Evolutionary conservation across 2,113 vertebrate genomes (phyloP).

Genomic region (Halcyon senegalensis): DNA sequence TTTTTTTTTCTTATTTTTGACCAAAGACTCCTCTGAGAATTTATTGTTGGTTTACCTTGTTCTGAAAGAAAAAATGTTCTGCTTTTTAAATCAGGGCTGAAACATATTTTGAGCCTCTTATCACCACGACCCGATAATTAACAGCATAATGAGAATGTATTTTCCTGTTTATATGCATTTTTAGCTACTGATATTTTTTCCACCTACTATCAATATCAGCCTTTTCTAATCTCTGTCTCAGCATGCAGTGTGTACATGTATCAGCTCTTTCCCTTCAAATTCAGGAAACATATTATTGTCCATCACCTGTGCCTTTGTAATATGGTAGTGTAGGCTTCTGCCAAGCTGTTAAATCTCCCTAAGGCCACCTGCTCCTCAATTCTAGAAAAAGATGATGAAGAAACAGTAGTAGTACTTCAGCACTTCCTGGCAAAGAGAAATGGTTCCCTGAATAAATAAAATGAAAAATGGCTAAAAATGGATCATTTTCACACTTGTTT

Average conservation of each 20-base stretch:
- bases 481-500: background rate
- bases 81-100: background rate
- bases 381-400: background rate
- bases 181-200: background rate
- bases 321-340: conserved; percentile 26
- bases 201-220: background rate
- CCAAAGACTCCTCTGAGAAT: conserved; percentile 6
- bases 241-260: background rate
- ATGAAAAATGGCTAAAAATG: background rate
- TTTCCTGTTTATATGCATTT: background rate
- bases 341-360: background rate
- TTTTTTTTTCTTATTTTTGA: background rate
- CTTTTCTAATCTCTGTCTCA: background rate
- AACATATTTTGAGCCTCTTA: background rate
- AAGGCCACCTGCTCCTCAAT: background rate
- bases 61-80: background rate
- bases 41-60: conserved; percentile 24
- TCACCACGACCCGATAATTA: background rate
- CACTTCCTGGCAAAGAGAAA: background rate
- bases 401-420: background rate
- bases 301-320: background rate
- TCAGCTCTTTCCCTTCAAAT: background rate
- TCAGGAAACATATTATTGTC: background rate
- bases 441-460: background rate
- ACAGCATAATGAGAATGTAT: background rate